These are phyloP conservation scores for Ptychobarbus kaznakovi DNA, from an alignment of 2,797 vertebrate genomes.

Conservation along the genomic window DNA sequence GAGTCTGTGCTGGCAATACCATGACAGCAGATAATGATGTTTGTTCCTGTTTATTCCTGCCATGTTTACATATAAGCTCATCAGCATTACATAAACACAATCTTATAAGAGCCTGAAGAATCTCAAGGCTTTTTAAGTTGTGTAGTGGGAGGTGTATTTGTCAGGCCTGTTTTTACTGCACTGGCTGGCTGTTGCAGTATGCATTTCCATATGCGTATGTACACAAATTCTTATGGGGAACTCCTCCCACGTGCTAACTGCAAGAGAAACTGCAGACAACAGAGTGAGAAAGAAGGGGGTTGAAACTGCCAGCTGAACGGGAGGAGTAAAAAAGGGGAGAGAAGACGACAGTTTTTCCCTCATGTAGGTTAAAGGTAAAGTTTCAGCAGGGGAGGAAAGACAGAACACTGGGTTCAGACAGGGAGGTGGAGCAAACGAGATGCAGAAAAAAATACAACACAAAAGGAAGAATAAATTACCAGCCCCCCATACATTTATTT, in stretches of 20 bases:
- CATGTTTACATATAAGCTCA: background rate
- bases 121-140: conserved; percentile 9
- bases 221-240: conserved; percentile 75
- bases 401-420: conserved; percentile 41
- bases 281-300: conserved; percentile 25
- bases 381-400: conserved; percentile 42
- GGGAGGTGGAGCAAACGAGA: conserved; percentile 17
- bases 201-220: conserved; percentile 37
- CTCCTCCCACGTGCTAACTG: conserved; percentile 77
- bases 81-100: background rate
- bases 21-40: conserved; percentile 20
- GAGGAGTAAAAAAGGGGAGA: conserved; percentile 18
- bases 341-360: conserved; percentile 30
- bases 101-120: background rate
- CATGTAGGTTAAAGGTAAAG: conserved; percentile 72
- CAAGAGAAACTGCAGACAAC: conserved; percentile 70
- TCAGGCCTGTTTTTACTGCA: conserved; percentile 13
- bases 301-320: conserved; percentile 69
- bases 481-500: background rate
- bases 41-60: conserved; percentile 32
- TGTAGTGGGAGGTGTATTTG: background rate
- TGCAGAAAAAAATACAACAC: conserved; percentile 16
- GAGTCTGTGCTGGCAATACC: background rate
- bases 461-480: conserved; percentile 47
- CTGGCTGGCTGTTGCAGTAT: background rate